Evolutionary conservation across 2,113 vertebrate species (phyloP), one percentile per base, ranked within the genome.

Genomic region (Psophia crepitans): DNA sequence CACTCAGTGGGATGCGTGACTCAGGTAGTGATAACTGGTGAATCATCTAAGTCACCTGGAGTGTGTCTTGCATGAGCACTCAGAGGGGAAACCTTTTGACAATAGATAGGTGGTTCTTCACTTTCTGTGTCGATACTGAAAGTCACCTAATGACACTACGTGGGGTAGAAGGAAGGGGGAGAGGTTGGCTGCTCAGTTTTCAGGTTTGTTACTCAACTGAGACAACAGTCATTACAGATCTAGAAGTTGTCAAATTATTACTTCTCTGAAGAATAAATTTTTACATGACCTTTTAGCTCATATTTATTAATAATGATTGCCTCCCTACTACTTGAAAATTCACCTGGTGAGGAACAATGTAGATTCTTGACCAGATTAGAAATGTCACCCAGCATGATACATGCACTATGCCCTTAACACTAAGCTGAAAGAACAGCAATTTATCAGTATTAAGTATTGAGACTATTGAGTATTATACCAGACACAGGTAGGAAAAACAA

Each of bases 11-110:
- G 92, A 84, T 84, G 48, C 2, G 0, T 96, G 95, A 97, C 73
- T 97, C 96, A 92, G 80, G 88, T 24, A 43, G 75, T 4, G 82
- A 51, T 79, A 96, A 66, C n/a, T 41, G 64, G 71, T 70, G 89
- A 89, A 82, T 82, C 90, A 93, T 87, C 35, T 70, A n/a, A 87
- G 51, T 94, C 89, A 84, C 86, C 80, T 65, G 2, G 60, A 74
- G 61, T 41, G 51, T 61, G 89, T 90, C 51, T 49, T 93, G 76
- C 57, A 82, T 84, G 83, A 93, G 57, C 20, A 33, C 57, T 93
- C 57, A 53, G 65, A 77, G 51, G 66, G 87, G 86, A 90, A 96
- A 92, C 90, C 92, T 94, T 80, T 76, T 94, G 37, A 41, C 84
- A 65, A 63, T n/a, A 78, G 83, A 77, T 57, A 93, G 78, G 83